phyloP scores from a whole-genome alignment of 1,140 invertebrate genomes.

The Metopolophium dirhodum region DNA sequence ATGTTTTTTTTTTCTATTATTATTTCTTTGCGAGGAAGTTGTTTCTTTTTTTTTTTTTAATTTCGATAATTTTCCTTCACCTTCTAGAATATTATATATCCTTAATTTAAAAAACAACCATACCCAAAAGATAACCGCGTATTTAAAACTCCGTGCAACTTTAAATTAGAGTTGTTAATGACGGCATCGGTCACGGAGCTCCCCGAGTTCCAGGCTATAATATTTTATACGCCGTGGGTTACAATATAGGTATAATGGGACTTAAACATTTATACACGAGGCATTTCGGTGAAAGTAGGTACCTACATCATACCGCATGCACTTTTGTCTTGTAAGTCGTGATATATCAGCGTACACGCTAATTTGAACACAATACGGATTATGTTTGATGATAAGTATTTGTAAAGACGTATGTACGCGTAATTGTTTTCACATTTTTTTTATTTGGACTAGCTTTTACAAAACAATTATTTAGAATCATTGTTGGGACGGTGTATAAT shows the following conservation, averaged over 20 bases:
- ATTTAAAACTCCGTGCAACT: neutral
- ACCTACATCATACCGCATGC: neutral
- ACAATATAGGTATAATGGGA: conserved; percentile 15
- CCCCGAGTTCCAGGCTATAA: neutral
- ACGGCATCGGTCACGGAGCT: conserved; percentile 22
- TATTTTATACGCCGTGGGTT: neutral
- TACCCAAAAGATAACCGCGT: conserved; percentile 24
- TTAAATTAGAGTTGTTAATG: neutral
- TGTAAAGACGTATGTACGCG: neutral
- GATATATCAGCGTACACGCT: neutral
- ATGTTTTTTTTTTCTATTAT: neutral
- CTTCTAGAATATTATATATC: neutral
- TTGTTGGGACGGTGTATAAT: neutral
- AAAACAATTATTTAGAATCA: neutral
- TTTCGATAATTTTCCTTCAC: neutral
- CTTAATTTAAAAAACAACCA: neutral
- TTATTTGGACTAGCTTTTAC: neutral
- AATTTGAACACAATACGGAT: neutral
- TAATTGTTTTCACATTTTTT: neutral
- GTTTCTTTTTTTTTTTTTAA: neutral
- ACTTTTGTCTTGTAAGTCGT: neutral
- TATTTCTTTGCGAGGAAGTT: neutral
- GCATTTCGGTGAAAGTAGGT: conserved; percentile 20
- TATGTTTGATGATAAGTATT: conserved; percentile 2
- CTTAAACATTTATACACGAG: neutral